These are phyloP conservation scores for Ormyrus thymus DNA, from an alignment of 2,888 invertebrate species.

Conservation along the genomic window DNA sequence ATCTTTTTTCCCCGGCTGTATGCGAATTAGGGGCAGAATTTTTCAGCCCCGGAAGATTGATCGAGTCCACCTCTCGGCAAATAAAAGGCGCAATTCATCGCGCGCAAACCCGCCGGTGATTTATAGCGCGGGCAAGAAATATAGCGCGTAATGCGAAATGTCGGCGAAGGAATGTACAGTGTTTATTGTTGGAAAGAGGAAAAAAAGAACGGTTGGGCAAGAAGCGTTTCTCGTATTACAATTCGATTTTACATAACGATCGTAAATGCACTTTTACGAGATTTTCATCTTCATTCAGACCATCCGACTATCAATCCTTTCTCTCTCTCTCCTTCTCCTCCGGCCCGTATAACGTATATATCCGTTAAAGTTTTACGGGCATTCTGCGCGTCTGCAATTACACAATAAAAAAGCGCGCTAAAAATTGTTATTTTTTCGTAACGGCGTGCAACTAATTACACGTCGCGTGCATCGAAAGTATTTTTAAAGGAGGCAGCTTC, in stretches of 20 bases:
- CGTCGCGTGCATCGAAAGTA: not conserved
- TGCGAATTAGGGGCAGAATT: not conserved
- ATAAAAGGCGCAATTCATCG: too few relatives aligned
- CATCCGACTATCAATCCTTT: not conserved
- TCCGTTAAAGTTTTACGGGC: conserved; percentile 30
- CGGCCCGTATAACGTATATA: not conserved
- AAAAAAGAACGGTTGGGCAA: too few relatives aligned
- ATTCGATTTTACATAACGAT: conserved; percentile 37
- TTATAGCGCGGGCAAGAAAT: not conserved
- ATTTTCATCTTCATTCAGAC: not conserved
- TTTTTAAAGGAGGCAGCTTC: too few relatives aligned
- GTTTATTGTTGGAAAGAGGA: too few relatives aligned
- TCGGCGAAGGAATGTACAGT: not conserved
- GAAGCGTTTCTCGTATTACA: not conserved
- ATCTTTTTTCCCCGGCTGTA: not conserved
- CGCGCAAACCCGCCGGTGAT: not conserved
- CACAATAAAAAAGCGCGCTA: not conserved
- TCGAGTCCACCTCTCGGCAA: not conserved
- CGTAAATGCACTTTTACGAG: conserved; percentile 32
- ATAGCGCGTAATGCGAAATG: too few relatives aligned
- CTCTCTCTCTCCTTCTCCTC: too few relatives aligned
- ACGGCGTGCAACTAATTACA: conserved; percentile 13
- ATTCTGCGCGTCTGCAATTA: not conserved
- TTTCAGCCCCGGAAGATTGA: conserved; percentile 7
- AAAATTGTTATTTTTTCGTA: conserved; percentile 31